phyloP scores from a whole-genome alignment of 92 coral and sea anemone genomes.

The Umimayanthus kanabou region DNA sequence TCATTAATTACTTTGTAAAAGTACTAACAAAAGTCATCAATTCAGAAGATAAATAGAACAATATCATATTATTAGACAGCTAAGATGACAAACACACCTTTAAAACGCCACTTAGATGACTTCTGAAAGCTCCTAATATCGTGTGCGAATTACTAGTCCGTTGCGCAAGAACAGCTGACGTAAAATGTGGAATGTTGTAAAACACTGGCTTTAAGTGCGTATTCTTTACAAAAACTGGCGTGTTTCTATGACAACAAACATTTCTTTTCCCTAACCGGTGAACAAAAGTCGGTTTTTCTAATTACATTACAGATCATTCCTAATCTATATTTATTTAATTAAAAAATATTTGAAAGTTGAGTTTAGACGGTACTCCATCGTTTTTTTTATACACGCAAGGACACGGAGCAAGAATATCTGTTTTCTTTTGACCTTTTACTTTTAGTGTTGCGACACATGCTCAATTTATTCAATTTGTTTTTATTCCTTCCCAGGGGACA shows the following conservation, averaged over 20 bases:
- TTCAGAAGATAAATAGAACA: too few species aligned
- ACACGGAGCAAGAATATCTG: not conserved
- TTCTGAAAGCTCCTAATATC: too few species aligned
- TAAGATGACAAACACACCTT: too few species aligned
- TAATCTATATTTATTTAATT: not conserved
- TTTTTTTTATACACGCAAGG: not conserved
- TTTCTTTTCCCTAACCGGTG: not conserved
- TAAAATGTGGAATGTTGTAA: too few species aligned
- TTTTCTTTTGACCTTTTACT: not conserved
- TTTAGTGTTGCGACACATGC: not conserved
- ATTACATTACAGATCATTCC: not conserved
- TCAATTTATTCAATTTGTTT: not conserved
- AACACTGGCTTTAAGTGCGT: too few species aligned
- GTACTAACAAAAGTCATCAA: too few species aligned
- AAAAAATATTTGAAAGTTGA: not conserved
- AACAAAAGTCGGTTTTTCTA: not conserved
- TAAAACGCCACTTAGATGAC: too few species aligned
- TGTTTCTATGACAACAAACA: slow-evolving; percentile 32
- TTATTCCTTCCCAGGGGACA: slow-evolving; percentile 12
- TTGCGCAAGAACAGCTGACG: too few species aligned
- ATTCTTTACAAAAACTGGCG: not conserved
- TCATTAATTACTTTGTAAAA: too few species aligned
- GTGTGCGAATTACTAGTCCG: too few species aligned
- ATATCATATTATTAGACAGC: too few species aligned
- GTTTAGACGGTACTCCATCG: not conserved